phyloP scores from a whole-genome alignment of 1,140 invertebrate species.

The Limonius californicus region DNA sequence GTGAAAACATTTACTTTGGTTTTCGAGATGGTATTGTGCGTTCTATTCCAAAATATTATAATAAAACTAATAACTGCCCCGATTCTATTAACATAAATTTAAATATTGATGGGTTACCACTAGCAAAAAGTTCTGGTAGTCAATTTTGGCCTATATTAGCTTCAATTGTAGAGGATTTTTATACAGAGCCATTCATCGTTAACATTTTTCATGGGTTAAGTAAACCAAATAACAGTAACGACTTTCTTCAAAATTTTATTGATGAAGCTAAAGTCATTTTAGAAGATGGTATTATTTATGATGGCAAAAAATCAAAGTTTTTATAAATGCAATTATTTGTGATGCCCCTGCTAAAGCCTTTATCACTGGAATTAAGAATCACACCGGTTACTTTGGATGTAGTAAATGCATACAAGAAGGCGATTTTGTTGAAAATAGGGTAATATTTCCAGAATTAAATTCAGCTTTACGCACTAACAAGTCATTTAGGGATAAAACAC shows the following conservation, averaged over 20 bases:
- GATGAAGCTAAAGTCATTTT: constrained; percentile 1
- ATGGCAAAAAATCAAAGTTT: neutral
- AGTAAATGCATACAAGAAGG: constrained; percentile 20
- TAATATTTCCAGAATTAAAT: constrained; percentile 20
- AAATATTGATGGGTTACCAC: constrained; percentile 1
- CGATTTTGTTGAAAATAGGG: constrained; percentile 9
- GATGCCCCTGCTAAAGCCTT: constrained; percentile 32
- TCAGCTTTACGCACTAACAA: constrained; percentile 19
- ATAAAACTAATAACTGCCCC: too few relatives aligned
- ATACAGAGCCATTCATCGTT: constrained; percentile 10
- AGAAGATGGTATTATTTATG: neutral
- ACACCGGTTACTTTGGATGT: constrained; percentile 27
- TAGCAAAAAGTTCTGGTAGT: neutral
- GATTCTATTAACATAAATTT: neutral
- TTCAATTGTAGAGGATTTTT: neutral
- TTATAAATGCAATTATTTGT: constrained; percentile 20
- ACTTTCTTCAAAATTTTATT: constrained; percentile 12
- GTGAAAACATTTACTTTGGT: too few relatives aligned
- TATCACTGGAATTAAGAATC: constrained; percentile 16
- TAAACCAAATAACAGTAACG: constrained; percentile 6
- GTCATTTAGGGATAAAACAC: neutral
- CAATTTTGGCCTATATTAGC: constrained; percentile 9
- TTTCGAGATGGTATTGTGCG: too few relatives aligned
- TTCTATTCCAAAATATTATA: too few relatives aligned
- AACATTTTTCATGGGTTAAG: neutral